A percentile compares a stretch with the other conserved stretches of the same genome.
phyloP scores from a whole-genome alignment of 2,888 invertebrate genomes.

The Drosophila subquinaria region DNA sequence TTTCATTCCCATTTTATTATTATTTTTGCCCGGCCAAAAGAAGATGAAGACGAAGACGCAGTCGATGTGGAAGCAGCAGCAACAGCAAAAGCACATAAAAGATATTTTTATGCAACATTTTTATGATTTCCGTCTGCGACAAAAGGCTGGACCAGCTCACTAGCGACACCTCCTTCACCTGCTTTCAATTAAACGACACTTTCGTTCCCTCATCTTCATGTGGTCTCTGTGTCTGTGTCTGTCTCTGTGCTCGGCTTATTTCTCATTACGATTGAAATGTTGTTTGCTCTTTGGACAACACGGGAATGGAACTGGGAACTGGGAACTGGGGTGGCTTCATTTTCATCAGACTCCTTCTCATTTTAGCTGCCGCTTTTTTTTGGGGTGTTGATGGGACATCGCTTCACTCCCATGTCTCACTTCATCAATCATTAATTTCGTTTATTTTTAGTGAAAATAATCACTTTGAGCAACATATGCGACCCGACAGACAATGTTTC shows the following conservation, averaged over 20 bases:
- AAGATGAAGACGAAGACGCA: slow-evolving; percentile 41
- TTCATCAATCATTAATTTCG: slow-evolving; percentile 79
- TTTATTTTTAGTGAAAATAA: slow-evolving; percentile 79
- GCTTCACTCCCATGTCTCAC: slow-evolving; percentile 71
- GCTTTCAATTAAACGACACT: slow-evolving; percentile 78
- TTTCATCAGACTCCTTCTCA: slow-evolving; percentile 8
- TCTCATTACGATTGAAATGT: slow-evolving; percentile 68
- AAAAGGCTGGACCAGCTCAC: slow-evolving; percentile 36
- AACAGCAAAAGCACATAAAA: slow-evolving; percentile 56
- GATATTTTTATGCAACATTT: slow-evolving; percentile 79
- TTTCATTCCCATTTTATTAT: slow-evolving; percentile 77
- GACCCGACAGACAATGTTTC: slow-evolving; percentile 57
- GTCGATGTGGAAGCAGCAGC: slow-evolving; percentile 21
- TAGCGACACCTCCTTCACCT: slow-evolving; percentile 65
- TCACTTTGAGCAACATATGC: slow-evolving; percentile 76
- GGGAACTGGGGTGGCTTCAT: slow-evolving; percentile 27
- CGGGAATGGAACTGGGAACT: not conserved
- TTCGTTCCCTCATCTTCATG: slow-evolving; percentile 58
- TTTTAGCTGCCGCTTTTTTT: slow-evolving; percentile 24
- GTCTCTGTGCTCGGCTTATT: slow-evolving; percentile 57
- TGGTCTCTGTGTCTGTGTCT: slow-evolving; percentile 21
- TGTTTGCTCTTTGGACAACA: slow-evolving; percentile 28
- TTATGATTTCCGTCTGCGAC: slow-evolving; percentile 74
- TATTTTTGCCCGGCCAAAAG: slow-evolving; percentile 61
- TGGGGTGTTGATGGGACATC: slow-evolving; percentile 46